These are phyloP conservation scores for Colistium nudipinnis DNA, from an alignment of 2,113 vertebrate genomes.

Conservation along the genomic window DNA sequence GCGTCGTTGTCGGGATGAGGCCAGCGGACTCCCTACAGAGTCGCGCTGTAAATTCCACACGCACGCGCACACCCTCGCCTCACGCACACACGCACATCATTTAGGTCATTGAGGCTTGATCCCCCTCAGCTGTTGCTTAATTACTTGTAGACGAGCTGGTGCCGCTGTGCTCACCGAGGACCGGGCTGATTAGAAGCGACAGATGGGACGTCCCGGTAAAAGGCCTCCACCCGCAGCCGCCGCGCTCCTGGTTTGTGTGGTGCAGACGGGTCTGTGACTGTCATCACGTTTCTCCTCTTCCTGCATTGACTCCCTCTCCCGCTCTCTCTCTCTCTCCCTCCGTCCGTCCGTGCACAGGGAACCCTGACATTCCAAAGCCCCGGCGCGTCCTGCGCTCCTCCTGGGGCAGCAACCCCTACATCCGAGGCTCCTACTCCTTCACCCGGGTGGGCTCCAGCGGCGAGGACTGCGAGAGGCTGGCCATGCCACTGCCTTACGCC, in stretches of 20 bases:
- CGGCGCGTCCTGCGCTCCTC: constrained; percentile 93
- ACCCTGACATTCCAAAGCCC: constrained; percentile 97
- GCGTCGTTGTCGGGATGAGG: constrained; percentile 42
- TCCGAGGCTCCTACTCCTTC: constrained; percentile 97
- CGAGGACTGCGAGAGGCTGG: constrained; percentile 91
- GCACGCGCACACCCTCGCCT: constrained; percentile 10
- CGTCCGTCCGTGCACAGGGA: constrained; percentile 80
- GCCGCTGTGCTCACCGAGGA: constrained; percentile 14
- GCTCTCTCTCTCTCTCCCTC: background rate
- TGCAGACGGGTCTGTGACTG: background rate
- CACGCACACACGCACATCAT: constrained; percentile 30
- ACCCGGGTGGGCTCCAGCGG: constrained; percentile 96
- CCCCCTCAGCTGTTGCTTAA: constrained; percentile 56
- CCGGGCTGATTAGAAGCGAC: constrained; percentile 27
- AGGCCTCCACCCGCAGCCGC: background rate
- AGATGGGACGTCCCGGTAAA: constrained; percentile 18
- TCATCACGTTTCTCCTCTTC: background rate
- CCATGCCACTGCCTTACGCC: constrained; percentile 92
- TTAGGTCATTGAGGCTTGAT: constrained; percentile 68
- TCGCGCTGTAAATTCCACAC: constrained; percentile 19
- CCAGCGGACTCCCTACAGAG: constrained; percentile 32
- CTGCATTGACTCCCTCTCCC: background rate
- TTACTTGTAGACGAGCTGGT: constrained; percentile 57
- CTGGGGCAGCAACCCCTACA: constrained; percentile 95
- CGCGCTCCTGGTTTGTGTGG: background rate